Evolutionary conservation across 2,888 invertebrate genomes (phyloP), one percentile per base, ranked within the genome.

Genomic region (Xestoiulus laeticollis): DNA sequence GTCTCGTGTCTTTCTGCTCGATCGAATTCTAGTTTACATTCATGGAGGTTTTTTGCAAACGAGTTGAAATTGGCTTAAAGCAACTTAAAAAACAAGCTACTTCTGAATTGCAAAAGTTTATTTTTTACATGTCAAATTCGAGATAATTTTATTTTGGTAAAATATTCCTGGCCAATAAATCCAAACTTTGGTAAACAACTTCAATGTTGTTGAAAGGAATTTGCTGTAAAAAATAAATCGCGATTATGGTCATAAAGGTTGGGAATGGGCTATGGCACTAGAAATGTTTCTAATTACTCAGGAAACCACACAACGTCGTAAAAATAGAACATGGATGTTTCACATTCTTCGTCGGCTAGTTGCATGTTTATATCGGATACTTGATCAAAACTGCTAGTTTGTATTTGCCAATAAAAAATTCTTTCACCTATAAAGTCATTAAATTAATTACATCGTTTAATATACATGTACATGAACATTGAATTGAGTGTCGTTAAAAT

Each of bases 11-110:
- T 78, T 78, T 78, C 78, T 78, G 78, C 78, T 26, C 78, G 30
- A 30, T 78, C 78, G 78, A 78, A 78, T 78, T 78, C 78, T 78
- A 26, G 78, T 78, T 78, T 78, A 78, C 78, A 30, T 30, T 26
- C 78, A 78, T 78, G 22, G 68, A n/a, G 78, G 78, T 4, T 78
- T 38, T 78, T 12, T 78, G 78, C 30, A 30, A 78, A 78, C 30
- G 30, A 78, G 26, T 78, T 78, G 12, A 30, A 78, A 78, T 78
- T 78, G 78, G 26, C 78, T 68, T 10, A 22, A 68, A 78, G 16
- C 26, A 2, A 38, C 2, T 6, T 38, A 5, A 68, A 68, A 48
- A n/a, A 12, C 68, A 26, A 26, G 30, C 30, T 78, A 30, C 78
- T 78, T 30, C 2, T 26, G 10, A 78, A 8, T 10, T 12, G 22